Conservation (phyloP, 1,140 invertebrate genomes). For the Drosophila nasuta region DNA sequence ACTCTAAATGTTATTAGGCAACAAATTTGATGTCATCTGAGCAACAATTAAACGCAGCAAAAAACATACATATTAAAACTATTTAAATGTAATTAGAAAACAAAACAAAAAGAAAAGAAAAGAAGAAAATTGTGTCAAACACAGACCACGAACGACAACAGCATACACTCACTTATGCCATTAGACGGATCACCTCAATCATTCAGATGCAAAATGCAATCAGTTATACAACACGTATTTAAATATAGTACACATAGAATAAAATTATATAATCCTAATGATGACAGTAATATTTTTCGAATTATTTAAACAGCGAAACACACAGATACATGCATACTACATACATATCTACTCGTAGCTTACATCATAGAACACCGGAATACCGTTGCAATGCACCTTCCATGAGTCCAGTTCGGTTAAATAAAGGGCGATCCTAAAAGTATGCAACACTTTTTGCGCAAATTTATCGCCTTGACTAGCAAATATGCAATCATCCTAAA, state of each 20-base stretch:
- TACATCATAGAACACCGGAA: conserved; percentile 3
- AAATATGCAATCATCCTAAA: neutral
- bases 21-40: conserved; percentile 63
- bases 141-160: conserved; percentile 29
- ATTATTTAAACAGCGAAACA: conserved; percentile 36
- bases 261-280: conserved; percentile 3
- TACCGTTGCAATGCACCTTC: conserved; percentile 17
- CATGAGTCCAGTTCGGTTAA: conserved; percentile 5
- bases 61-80: conserved; percentile 31
- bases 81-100: conserved; percentile 55
- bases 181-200: conserved; percentile 20
- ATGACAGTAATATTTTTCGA: conserved; percentile 45
- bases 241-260: conserved; percentile 43
- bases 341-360: conserved; percentile 13
- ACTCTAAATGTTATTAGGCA: conserved; percentile 74
- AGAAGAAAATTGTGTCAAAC: conserved; percentile 56
- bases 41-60: conserved; percentile 40
- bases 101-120: conserved; percentile 10
- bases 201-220: conserved; percentile 58
- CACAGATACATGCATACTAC: conserved; percentile 3
- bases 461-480: neutral
- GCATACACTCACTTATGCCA: conserved; percentile 20
- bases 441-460: neutral
- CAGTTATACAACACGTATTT: conserved; percentile 49
- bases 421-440: neutral